Conservation (phyloP, 2,113 vertebrate genomes). For the Cottus gobio region DNA sequence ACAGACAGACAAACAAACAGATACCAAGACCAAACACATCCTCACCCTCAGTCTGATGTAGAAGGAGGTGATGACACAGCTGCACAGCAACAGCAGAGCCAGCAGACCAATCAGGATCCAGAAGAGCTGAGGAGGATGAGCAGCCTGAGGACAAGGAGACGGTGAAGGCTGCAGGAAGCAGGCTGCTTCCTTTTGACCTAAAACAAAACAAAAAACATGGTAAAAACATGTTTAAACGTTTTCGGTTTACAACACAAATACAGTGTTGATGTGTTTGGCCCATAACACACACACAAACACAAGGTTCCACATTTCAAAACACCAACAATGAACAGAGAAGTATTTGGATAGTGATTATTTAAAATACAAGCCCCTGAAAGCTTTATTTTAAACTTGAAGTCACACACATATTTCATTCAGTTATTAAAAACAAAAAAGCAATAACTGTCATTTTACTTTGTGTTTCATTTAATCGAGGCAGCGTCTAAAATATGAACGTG, state of each 20-base stretch:
- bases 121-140: background rate
- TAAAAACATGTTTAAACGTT: background rate
- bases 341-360: background rate
- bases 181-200: background rate
- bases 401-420: background rate
- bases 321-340: background rate
- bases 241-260: background rate
- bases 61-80: constrained; percentile 36
- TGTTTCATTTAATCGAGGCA: background rate
- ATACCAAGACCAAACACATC: background rate
- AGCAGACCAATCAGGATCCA: constrained; percentile 54
- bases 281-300: background rate
- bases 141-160: background rate
- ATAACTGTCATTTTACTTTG: background rate
- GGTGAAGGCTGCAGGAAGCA: rapidly evolving
- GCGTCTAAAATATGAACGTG: background rate
- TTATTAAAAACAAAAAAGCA: background rate
- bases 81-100: constrained; percentile 36
- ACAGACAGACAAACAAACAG: background rate
- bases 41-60: constrained; percentile 33
- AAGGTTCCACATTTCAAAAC: background rate
- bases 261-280: background rate
- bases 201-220: background rate
- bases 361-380: background rate
- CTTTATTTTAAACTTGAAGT: background rate